Evolutionary conservation across 2,113 vertebrate species (phyloP), one percentile per base, ranked within the genome.

Genomic region (Uria aalge): DNA sequence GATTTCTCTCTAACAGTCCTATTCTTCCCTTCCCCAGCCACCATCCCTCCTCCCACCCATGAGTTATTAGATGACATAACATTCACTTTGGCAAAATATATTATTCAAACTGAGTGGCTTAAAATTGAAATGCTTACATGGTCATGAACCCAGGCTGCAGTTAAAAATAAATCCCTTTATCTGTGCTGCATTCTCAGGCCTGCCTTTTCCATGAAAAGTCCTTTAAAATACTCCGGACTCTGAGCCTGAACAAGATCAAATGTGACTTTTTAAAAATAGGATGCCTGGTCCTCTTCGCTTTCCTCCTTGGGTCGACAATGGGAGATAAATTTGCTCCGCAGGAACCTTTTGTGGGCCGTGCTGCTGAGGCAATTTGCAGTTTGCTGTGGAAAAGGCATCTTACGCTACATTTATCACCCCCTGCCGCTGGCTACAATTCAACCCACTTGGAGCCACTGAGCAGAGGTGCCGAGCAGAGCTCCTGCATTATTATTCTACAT

Each of bases 361-460:
- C 98, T 97, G 97, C 96, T 91, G 97, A 97, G 96, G 98, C 98
- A 98, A 98, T 98, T 98, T 98, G 98, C 98, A 96, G 97, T 97
- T 98, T 97, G 97, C 97, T 92, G 96, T 80, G 98, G 98, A 96
- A 97, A 97, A 98, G 97, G 97, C 96, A 93, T 96, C 98, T 98
- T 96, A 98, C 64, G 96, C 87, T 96, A 92, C 98, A 98, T 98
- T 98, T 98, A 97, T 98, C 98, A 98, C 97, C 98, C 95, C 98
- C 98, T 50, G 98, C 98, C 79, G 96, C 97, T 15, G 80, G 98
- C 97, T 97, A 97, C 98, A 97, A 97, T 97, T 97, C 98, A 98
- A 92, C 97, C 98, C 98, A 97, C 98, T 98, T 89, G 76, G 68
- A 97, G 97, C 85, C 96, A 85, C 94, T 47, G 93, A 97, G 93